phyloP scores from a whole-genome alignment of 1,140 invertebrate species.

The Adoxophyes honmai region DNA sequence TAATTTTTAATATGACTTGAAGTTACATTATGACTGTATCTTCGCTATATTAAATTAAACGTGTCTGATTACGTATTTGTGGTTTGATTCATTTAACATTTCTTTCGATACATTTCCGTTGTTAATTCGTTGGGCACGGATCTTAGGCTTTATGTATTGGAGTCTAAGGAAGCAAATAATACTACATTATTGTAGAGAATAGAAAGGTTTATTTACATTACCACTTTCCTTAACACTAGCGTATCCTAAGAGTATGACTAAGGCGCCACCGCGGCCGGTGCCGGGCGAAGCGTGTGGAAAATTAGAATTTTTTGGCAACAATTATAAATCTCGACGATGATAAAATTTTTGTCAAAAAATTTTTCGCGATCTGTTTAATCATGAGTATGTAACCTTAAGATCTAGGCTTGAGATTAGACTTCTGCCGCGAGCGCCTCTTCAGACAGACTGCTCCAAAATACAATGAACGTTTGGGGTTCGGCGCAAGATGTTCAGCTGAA shows the following conservation, averaged over 20 bases:
- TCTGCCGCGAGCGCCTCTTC: conserved; percentile 51
- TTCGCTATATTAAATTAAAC: too few relatives aligned
- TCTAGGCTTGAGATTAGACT: conserved; percentile 15
- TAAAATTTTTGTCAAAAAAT: conserved; percentile 40
- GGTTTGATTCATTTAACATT: too few relatives aligned
- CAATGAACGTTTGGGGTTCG: neutral
- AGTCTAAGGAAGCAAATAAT: neutral
- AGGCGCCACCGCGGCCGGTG: conserved; percentile 37
- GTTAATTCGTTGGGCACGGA: too few relatives aligned
- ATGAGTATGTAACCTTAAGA: conserved; percentile 1
- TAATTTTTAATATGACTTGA: too few relatives aligned
- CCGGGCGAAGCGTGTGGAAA: conserved; percentile 36
- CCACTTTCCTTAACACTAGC: conserved; percentile 41
- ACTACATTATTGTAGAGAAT: conserved; percentile 18
- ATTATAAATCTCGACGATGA: conserved; percentile 25
- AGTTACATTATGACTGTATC: too few relatives aligned
- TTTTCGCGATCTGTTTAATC: neutral
- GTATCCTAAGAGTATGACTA: conserved; percentile 55
- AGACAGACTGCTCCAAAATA: conserved; percentile 39
- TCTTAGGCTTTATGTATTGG: too few relatives aligned
- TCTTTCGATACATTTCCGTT: too few relatives aligned
- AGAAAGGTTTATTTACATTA: conserved; percentile 64
- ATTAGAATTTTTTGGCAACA: conserved; percentile 52
- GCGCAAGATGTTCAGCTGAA: conserved; percentile 21
- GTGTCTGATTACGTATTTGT: too few relatives aligned